Conservation (phyloP, 1,140 invertebrate species). For the Myzus persicae region DNA sequence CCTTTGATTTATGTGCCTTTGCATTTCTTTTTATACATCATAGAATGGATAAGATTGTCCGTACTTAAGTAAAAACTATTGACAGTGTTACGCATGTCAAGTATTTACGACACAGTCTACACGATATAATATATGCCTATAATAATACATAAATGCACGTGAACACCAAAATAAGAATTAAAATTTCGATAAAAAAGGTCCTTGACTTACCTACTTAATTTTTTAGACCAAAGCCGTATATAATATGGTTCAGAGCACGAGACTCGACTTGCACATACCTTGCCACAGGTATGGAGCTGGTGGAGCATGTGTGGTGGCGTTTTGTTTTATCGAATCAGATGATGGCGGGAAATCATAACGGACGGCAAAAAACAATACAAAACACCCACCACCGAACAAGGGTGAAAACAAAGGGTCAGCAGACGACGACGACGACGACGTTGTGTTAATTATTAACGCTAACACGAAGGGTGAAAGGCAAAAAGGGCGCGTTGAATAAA, state of each 20-base stretch:
- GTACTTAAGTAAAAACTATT: neutral
- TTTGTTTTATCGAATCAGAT: neutral
- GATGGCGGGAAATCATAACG: neutral
- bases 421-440: neutral
- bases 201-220: neutral
- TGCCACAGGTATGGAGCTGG: neutral
- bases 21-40: neutral
- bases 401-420: constrained; percentile 47
- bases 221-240: neutral
- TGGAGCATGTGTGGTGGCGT: neutral
- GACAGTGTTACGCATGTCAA: neutral
- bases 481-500: constrained; percentile 17
- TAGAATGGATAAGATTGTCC: neutral
- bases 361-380: neutral
- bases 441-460: constrained; percentile 36
- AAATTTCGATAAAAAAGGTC: neutral
- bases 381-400: constrained; percentile 24
- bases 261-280: neutral
- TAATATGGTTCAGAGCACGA: neutral
- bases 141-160: no score
- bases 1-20: neutral
- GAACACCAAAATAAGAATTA: no score
- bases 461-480: constrained; percentile 5
- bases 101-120: neutral
- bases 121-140: no score